Conservation (phyloP, 2,797 vertebrate species). For the Scarus forsteni region DNA sequence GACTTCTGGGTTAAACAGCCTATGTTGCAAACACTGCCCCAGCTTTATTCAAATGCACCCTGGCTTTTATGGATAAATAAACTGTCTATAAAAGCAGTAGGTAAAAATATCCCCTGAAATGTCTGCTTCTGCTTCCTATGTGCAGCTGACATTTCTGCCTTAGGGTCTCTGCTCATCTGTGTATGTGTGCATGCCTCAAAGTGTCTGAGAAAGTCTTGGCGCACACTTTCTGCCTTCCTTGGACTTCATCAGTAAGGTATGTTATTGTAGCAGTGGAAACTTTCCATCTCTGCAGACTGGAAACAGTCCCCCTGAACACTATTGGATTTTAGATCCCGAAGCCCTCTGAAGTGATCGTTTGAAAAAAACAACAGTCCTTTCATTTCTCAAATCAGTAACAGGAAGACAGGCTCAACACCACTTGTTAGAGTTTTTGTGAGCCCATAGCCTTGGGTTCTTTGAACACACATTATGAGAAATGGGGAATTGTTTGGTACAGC, state of each 20-base stretch:
- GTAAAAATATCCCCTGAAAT: background rate
- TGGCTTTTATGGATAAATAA: background rate
- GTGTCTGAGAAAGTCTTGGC: conserved; percentile 29
- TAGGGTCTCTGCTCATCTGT: conserved; percentile 3
- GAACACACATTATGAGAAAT: conserved; percentile 31
- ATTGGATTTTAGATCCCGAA: conserved; percentile 47
- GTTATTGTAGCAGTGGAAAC: conserved; percentile 70
- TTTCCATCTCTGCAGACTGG: conserved; percentile 61
- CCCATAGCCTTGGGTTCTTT: conserved; percentile 4
- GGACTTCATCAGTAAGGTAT: conserved; percentile 61
- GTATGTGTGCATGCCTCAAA: conserved; percentile 11
- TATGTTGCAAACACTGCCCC: background rate
- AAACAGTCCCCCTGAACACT: conserved; percentile 51
- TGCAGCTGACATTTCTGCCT: conserved; percentile 7
- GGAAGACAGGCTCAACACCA: conserved; percentile 16
- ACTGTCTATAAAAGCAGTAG: background rate
- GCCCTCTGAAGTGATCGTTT: conserved; percentile 28
- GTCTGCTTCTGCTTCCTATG: background rate
- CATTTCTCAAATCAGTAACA: conserved; percentile 35
- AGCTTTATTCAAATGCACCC: background rate
- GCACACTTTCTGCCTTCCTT: conserved; percentile 38
- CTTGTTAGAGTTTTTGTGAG: background rate
- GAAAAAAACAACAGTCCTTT: conserved; percentile 39
- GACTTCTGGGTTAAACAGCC: background rate
- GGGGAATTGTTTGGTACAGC: conserved; percentile 18